Evolutionary conservation across 2,888 invertebrate species (phyloP).

Genomic region (Himalopsyche japonica): DNA sequence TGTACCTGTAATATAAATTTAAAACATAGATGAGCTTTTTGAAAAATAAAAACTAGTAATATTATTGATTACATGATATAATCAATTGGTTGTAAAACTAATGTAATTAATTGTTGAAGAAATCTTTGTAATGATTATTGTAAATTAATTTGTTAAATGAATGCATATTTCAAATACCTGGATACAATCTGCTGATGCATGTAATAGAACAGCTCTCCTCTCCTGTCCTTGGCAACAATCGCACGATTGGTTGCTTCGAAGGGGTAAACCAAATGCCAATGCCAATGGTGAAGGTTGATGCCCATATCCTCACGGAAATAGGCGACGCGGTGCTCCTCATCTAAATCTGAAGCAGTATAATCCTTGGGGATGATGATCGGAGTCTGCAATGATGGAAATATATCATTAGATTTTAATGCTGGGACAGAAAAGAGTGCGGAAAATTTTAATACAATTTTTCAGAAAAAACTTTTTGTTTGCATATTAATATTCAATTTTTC

Average conservation of each 20-base stretch:
- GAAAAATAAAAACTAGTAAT: no score
- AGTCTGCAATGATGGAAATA: conserved; percentile 49
- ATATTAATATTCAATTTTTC: no score
- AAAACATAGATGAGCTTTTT: no score
- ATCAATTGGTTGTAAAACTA: no score
- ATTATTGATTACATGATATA: no score
- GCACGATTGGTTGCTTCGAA: conserved; percentile 65
- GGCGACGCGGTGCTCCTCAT: conserved; percentile 78
- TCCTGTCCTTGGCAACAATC: conserved; percentile 70
- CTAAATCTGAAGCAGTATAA: conserved; percentile 74
- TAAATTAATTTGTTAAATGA: not conserved
- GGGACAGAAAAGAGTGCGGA: no score
- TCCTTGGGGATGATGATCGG: conserved; percentile 72
- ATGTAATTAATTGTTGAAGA: no score
- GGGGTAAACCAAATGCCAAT: conserved; percentile 89
- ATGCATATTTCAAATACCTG: conserved; percentile 51
- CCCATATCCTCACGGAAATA: conserved; percentile 87
- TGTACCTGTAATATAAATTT: conserved; percentile 61
- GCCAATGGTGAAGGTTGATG: conserved; percentile 88
- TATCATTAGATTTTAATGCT: not conserved
- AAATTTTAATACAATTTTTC: no score
- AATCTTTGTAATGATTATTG: no score
- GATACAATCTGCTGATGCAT: conserved; percentile 76
- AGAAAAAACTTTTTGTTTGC: no score
- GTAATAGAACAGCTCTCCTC: conserved; percentile 80